Evolutionary conservation across 2,888 invertebrate species (phyloP), one percentile per base, ranked within the genome.

Genomic region (Liopterus haemorrhoidalis): DNA sequence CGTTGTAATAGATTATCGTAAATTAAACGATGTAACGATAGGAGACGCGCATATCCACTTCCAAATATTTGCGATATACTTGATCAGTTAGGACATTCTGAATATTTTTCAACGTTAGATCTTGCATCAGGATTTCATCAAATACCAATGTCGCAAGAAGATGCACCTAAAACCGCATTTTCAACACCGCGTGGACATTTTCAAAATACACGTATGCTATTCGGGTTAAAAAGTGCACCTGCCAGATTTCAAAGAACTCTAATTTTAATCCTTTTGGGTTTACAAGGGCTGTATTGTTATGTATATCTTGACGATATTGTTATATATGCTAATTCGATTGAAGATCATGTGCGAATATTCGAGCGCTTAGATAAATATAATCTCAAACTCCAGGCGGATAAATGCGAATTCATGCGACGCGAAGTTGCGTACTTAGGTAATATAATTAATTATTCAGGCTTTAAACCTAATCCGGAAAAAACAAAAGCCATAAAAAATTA

Each of bases 291-390:
- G 49, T 50, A 32, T 21, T 56, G 54, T 6, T 37, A 55, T 4
- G 54, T 56, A 1, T 62, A 58, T 49, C 49, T 60, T 18, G 63
- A 63, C 22, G 62, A 63, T 41, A 57, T 59, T 2, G 52, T 65
- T 5, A 48, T 62, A 11, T 61, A 53, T 31, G 51, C 48, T 1
- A 55, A 49, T 8, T n/a, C n/a, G n/a, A n/a, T n/a, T n/a, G n/a
- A n/a, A 54, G 53, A 36, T 48, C 32, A 53, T 42, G 15, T 41
- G 57, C 16, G 45, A 46, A 53, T 61, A 1, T 56, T 61, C 12
- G n/a, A 56, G 31, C 46, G 45, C 41, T 40, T 59, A 5, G 35
- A 49, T 19, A 24, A 52, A 36, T 41, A 35, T 1, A 56, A 56
- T 31, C 46, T 59, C 3, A 57, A 59, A 53, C 46, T 59, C 8